Evolutionary conservation across 2,113 vertebrate genomes (phyloP).

Genomic region (Sturnira hondurensis): DNA sequence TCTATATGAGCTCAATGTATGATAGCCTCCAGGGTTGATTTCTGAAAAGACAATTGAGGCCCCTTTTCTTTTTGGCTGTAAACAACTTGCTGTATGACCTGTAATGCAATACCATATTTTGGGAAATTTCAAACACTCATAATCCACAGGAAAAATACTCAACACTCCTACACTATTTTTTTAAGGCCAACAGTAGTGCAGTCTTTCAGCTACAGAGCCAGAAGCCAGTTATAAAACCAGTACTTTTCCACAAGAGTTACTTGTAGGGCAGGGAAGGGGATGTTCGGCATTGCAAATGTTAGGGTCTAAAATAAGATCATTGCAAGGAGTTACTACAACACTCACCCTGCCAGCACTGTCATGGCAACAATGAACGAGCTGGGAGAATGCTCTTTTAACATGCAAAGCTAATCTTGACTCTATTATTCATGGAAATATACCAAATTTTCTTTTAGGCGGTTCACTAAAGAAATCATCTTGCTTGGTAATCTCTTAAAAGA

Average conservation of each 20-base stretch:
- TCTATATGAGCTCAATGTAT: constrained; percentile 47
- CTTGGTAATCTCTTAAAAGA: constrained; percentile 45
- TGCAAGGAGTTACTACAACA: constrained; percentile 72
- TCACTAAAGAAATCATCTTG: constrained; percentile 46
- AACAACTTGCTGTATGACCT: constrained; percentile 78
- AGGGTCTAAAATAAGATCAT: constrained; percentile 76
- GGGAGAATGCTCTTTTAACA: constrained; percentile 61
- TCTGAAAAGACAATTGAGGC: constrained; percentile 54
- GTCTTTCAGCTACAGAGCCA: constrained; percentile 65
- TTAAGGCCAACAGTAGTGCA: constrained; percentile 76
- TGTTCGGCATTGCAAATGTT: constrained; percentile 55
- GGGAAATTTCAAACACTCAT: constrained; percentile 78
- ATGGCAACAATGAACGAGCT: constrained; percentile 71
- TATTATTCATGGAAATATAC: constrained; percentile 66
- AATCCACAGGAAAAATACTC: constrained; percentile 78
- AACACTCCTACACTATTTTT: constrained; percentile 74
- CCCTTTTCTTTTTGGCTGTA: constrained; percentile 62
- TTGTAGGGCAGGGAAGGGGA: constrained; percentile 57
- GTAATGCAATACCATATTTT: constrained; percentile 79
- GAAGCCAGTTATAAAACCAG: constrained; percentile 58
- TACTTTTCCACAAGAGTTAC: constrained; percentile 66
- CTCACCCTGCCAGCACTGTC: constrained; percentile 65
- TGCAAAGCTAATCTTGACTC: constrained; percentile 62
- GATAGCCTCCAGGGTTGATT: constrained; percentile 57
- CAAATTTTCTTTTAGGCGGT: constrained; percentile 54